phyloP scores from a whole-genome alignment of 1,140 invertebrate species.

The Scylla paramamosain region DNA sequence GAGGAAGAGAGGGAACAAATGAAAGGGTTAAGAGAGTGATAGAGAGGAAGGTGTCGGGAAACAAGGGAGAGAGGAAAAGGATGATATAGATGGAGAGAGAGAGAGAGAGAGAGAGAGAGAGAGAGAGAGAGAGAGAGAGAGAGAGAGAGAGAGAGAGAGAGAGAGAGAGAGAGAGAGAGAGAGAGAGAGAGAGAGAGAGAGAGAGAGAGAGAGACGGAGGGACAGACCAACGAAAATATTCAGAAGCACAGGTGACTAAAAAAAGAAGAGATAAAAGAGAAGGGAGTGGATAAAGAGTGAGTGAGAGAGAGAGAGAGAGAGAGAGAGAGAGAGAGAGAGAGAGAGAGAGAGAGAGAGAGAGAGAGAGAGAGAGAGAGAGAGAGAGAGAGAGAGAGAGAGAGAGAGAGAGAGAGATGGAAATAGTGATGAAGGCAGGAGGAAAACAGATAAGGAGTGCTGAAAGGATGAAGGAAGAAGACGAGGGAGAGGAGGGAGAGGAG shows the following conservation, averaged over 20 bases:
- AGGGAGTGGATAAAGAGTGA: too few relatives aligned
- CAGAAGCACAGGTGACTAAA: too few relatives aligned
- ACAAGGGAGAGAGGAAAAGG: background rate
- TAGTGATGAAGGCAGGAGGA: too few relatives aligned
- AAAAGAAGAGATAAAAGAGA: too few relatives aligned
- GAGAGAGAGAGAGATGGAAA: too few relatives aligned
- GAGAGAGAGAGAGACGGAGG: too few relatives aligned
- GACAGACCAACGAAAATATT: too few relatives aligned
- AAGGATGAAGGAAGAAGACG: too few relatives aligned
- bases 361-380: conserved; percentile 20
- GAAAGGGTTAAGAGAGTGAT: background rate
- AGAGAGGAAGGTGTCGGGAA: background rate
- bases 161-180: background rate
- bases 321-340: conserved; percentile 20
- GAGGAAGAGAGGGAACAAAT: background rate
- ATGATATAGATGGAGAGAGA: background rate
- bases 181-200: too few relatives aligned
- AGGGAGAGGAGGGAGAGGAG: too few relatives aligned
- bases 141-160: conserved; percentile 20
- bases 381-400: background rate
- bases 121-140: conserved; percentile 20
- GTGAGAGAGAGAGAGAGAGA: background rate
- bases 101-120: conserved; percentile 20
- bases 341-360: conserved; percentile 20
- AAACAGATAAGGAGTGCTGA: too few relatives aligned